These are phyloP conservation scores for Aurelia coerulea DNA, from an alignment of 30 jellyfish, hydroid and myxozoan species.

Conservation along the genomic window DNA sequence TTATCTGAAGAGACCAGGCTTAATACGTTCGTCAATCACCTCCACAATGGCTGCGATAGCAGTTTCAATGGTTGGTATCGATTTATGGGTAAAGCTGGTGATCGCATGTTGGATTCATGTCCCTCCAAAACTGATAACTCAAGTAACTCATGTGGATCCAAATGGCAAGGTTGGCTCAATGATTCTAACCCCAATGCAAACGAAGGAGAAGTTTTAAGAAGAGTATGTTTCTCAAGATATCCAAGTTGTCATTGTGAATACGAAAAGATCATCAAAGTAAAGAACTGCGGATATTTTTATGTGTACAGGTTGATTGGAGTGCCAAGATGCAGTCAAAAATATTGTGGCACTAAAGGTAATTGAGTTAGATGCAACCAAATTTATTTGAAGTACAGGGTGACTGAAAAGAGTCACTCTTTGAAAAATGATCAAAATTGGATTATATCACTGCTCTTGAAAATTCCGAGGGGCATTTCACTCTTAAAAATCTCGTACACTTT, in stretches of 20 bases:
- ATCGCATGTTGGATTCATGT: constrained; percentile 28
- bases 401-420: too few relatives aligned
- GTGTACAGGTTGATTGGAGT: constrained; percentile 70
- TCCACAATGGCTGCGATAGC: constrained; percentile 10
- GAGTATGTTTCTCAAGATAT: constrained; percentile 75
- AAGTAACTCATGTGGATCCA: constrained; percentile 12
- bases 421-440: too few relatives aligned
- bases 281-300: constrained; percentile 83
- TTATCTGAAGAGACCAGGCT: constrained; percentile 25
- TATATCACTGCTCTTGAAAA: too few relatives aligned
- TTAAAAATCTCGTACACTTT: too few relatives aligned
- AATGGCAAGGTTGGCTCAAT: constrained; percentile 41
- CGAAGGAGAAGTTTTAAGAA: constrained; percentile 54
- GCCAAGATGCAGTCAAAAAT: constrained; percentile 84
- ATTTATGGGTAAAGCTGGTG: constrained; percentile 37
- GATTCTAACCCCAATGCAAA: constrained; percentile 10
- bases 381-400: too few relatives aligned
- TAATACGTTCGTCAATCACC: neutral
- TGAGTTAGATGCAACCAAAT: too few relatives aligned
- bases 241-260: constrained; percentile 71
- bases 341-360: constrained; percentile 75
- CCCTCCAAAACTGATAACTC: constrained; percentile 4
- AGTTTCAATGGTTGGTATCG: constrained; percentile 33
- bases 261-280: constrained; percentile 48
- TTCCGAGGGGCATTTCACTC: too few relatives aligned